Evolutionary conservation across 2,888 invertebrate genomes (phyloP).

Genomic region (Cryptosula pallasiana): DNA sequence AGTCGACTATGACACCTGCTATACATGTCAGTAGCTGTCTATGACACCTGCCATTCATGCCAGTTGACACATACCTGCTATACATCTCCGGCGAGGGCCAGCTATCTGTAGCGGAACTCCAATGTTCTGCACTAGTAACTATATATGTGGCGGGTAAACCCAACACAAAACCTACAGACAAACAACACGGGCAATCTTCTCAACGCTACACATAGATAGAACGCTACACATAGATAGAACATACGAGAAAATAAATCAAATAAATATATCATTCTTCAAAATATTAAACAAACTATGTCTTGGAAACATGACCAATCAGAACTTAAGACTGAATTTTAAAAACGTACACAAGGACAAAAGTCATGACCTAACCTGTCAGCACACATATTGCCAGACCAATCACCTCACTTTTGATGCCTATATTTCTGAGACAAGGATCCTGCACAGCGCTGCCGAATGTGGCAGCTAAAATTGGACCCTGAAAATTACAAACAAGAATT

Average conservation of each 20-base stretch:
- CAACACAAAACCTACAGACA: conserved; percentile 1
- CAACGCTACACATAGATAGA: too few relatives aligned
- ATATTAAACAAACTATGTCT: too few relatives aligned
- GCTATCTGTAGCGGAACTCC: conserved; percentile 55
- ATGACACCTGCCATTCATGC: too few relatives aligned
- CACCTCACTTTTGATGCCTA: conserved; percentile 65
- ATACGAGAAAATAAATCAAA: too few relatives aligned
- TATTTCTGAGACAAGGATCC: conserved; percentile 61
- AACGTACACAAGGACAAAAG: neutral
- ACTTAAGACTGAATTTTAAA: too few relatives aligned
- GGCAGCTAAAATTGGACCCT: conserved; percentile 73
- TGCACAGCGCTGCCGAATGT: conserved; percentile 69
- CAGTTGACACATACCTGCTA: conserved; percentile 35
- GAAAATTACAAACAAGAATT: too few relatives aligned
- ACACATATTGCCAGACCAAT: conserved; percentile 65
- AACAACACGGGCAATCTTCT: too few relatives aligned
- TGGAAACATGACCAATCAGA: too few relatives aligned
- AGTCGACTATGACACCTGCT: too few relatives aligned
- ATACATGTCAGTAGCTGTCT: too few relatives aligned
- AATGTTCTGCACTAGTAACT: conserved; percentile 57
- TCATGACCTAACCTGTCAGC: conserved; percentile 59
- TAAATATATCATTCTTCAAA: too few relatives aligned
- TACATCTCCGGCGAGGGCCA: conserved; percentile 39
- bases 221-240: too few relatives aligned
- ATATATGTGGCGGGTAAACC: neutral